Conservation (phyloP, 2,113 vertebrate genomes). For the Mus spicilegus region DNA sequence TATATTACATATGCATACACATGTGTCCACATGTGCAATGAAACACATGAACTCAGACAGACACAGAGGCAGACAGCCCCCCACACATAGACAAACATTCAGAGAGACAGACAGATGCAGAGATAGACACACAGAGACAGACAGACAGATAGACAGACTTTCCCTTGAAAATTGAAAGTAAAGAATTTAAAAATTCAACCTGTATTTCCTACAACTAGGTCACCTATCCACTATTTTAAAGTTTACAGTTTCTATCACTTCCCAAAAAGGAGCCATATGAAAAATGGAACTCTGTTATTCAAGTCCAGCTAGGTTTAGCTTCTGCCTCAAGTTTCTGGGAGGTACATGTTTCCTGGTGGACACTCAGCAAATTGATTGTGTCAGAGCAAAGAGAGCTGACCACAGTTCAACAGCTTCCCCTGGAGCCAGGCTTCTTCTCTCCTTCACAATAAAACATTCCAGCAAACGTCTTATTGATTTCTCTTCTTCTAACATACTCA, state of each 20-base stretch:
- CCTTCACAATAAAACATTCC: constrained; percentile 38
- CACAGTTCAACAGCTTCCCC: not conserved
- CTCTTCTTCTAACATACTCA: constrained; percentile 44
- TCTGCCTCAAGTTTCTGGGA: not conserved
- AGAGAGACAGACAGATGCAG: not conserved
- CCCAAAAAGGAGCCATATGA: not conserved
- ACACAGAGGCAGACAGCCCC: not conserved
- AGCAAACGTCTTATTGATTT: constrained; percentile 44
- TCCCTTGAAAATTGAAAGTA: not conserved
- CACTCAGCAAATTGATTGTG: not conserved
- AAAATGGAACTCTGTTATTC: not conserved
- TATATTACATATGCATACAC: no score
- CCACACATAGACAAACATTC: not conserved
- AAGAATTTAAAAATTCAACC: not conserved
- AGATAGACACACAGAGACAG: not conserved
- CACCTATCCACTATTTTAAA: not conserved
- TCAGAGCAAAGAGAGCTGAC: not conserved
- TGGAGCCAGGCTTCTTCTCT: constrained; percentile 22
- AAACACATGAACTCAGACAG: not conserved
- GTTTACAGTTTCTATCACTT: not conserved
- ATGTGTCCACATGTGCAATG: not conserved
- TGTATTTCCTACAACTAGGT: not conserved
- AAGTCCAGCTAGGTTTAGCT: not conserved
- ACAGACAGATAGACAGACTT: not conserved
- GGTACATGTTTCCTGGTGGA: not conserved